A percentile compares a stretch with the other conserved stretches of the same genome.
Evolutionary conservation across 2,113 vertebrate genomes (phyloP).

Genomic region (Manacus vitellinus): DNA sequence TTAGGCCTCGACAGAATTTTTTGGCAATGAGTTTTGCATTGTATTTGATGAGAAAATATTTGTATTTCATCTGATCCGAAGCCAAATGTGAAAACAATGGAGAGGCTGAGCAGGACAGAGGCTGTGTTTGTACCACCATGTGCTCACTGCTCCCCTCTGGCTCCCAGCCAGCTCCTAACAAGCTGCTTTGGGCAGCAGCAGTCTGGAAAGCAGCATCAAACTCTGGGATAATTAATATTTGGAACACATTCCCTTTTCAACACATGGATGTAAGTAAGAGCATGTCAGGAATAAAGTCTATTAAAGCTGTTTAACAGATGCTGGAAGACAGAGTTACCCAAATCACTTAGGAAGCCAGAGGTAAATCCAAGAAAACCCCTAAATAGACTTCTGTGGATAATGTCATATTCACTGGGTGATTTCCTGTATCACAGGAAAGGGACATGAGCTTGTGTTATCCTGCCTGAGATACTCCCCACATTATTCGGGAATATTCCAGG

Average conservation of each 20-base stretch:
- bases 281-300: fast-evolving
- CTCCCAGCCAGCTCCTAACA: background rate
- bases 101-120: fast-evolving
- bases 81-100: background rate
- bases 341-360: background rate
- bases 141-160: background rate
- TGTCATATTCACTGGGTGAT: background rate
- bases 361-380: background rate
- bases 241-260: background rate
- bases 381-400: background rate
- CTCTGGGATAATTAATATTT: background rate
- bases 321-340: background rate
- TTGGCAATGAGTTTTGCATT: background rate
- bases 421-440: background rate
- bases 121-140: fast-evolving
- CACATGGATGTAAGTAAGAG: fast-evolving
- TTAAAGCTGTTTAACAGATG: fast-evolving
- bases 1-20: background rate
- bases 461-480: background rate
- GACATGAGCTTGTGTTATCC: fast-evolving
- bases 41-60: background rate
- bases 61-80: background rate
- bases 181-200: background rate
- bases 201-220: background rate
- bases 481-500: background rate